A percentile compares a stretch with the other conserved stretches of the same genome.
phyloP scores from a whole-genome alignment of 92 coral and sea anemone genomes.

The Epizoanthus stellaris region DNA sequence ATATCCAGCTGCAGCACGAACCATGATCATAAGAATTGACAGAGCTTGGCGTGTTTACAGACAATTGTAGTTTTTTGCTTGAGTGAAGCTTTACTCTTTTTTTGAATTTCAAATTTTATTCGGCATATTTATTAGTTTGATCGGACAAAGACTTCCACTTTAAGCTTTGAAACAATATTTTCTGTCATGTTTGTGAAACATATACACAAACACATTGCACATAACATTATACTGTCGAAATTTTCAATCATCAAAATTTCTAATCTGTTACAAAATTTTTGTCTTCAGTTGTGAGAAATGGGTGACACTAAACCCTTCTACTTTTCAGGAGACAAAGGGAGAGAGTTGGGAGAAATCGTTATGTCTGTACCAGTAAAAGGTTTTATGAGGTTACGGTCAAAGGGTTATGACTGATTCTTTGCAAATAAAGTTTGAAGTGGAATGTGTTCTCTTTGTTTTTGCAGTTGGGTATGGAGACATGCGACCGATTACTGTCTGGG shows the following conservation, averaged over 20 bases:
- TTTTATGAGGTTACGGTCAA: neutral
- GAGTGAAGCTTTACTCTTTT: slow-evolving; percentile 11
- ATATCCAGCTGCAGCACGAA: neutral
- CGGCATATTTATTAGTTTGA: slow-evolving; percentile 27
- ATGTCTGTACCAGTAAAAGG: too few relatives aligned
- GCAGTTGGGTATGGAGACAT: slow-evolving; percentile 97
- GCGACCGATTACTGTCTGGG: slow-evolving; percentile 98
- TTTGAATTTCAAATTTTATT: slow-evolving; percentile 22
- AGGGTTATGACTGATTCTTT: neutral
- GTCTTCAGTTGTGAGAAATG: too few relatives aligned
- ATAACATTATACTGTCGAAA: too few relatives aligned
- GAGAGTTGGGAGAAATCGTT: too few relatives aligned
- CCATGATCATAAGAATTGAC: neutral
- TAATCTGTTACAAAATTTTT: too few relatives aligned
- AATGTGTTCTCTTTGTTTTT: neutral
- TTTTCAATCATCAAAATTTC: too few relatives aligned
- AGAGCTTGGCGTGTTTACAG: slow-evolving; percentile 15
- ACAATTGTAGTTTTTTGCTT: slow-evolving; percentile 23
- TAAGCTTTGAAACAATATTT: too few relatives aligned
- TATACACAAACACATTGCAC: too few relatives aligned
- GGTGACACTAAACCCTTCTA: too few relatives aligned
- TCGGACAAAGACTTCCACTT: neutral
- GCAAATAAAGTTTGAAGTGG: neutral
- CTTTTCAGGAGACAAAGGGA: too few relatives aligned
- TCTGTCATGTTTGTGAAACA: neutral